These are phyloP conservation scores for Eremobia ochroleuca DNA, from an alignment of 2,888 invertebrate species.

Conservation along the genomic window DNA sequence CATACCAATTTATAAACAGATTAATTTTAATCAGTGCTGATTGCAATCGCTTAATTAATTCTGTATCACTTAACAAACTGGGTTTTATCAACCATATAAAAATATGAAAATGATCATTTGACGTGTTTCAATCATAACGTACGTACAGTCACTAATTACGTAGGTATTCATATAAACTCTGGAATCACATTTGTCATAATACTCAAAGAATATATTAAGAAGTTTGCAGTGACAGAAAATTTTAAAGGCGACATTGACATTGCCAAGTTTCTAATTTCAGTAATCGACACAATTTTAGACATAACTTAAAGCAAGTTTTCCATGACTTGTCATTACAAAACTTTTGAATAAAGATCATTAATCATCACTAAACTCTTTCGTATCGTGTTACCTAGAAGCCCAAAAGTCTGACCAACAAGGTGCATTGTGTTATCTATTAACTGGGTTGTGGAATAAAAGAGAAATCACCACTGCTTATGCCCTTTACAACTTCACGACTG, in stretches of 20 bases:
- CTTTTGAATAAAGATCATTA: background rate
- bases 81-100: background rate
- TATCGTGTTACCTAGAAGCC: background rate
- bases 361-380: background rate
- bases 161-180: background rate
- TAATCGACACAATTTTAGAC: background rate
- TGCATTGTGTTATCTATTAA: background rate
- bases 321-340: background rate
- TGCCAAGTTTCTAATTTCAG: background rate
- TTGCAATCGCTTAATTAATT: slow-evolving; percentile 1
- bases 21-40: background rate
- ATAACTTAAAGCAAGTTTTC: background rate
- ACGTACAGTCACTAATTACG: background rate
- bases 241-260: background rate
- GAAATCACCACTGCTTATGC: no score
- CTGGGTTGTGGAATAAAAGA: background rate
- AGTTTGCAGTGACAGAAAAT: background rate
- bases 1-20: background rate
- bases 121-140: background rate
- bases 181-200: background rate
- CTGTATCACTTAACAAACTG: background rate
- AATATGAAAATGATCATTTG: background rate
- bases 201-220: background rate
- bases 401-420: no score
- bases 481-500: no score